Base-by-base conservation (phyloP, 2,797 vertebrate genomes). In the Coracias cyanogaster region DNA sequence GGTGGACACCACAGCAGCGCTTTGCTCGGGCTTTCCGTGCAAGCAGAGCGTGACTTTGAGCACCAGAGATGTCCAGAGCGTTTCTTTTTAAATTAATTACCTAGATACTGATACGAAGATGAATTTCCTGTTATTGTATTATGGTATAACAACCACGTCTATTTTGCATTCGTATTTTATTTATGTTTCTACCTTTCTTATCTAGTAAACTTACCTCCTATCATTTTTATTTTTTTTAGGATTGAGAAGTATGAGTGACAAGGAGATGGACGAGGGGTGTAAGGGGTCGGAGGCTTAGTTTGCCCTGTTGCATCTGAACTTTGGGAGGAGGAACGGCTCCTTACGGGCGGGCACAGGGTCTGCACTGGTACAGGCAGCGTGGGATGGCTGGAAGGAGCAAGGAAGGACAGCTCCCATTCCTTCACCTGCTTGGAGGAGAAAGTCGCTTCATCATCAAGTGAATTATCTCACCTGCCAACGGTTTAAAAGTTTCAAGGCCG, bases 311-410 rank as follows among this genome's bases (percentile, higher is more conserved):
- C 1, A 2, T 9, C n/a, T 67, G n/a, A 82, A 60, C 21, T 49
- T 69, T 14, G 41, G 6, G 15, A 18, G 20, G 41, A 35, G 24
- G 19, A 70, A 33, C 12, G 51, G 46, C 2, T 52, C 24, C 6
- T 39, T 45, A 3, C 2, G 8, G 35, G n/a, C 7, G 4, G n/a
- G 52, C 7, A 10, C 12, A 37, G 17, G 5, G 18, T 62, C 35
- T 35, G 29, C 22, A 6, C 22, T n/a, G 7, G 2, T 64, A n/a
- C 46, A 54, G 29, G 10, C 6, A 9, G 35, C 0, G 0, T 22
- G 66, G 26, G 24, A 15, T 16, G 45, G 45, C 33, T 73, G 61
- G 46, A 24, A 69, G 49, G 12, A 45, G 66, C 5, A 9, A 16
- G 31, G n/a, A 54, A 6, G 7, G 26, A 24, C 51, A 82, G 41